Conservation (phyloP, 2,113 vertebrate genomes). For the Engraulis encrasicolus region DNA sequence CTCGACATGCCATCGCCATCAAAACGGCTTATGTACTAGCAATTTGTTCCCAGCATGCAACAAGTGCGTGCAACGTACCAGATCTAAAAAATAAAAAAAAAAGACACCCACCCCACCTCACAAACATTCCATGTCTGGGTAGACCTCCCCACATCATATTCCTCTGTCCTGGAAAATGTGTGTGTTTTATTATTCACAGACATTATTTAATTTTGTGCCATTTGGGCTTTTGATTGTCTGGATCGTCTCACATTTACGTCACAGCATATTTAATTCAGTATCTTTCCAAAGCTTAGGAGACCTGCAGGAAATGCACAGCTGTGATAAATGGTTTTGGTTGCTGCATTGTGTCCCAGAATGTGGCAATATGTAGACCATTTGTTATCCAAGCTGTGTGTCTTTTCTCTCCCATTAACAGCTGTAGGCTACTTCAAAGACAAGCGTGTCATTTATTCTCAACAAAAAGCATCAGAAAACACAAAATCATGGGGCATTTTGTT, state of each 20-base stretch:
- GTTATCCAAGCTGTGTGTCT: too few species aligned
- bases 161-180: background rate
- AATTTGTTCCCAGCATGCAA: conserved; percentile 17
- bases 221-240: background rate
- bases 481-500: background rate
- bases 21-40: conserved; percentile 9
- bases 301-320: too few species aligned
- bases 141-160: too few species aligned
- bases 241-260: background rate
- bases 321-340: too few species aligned
- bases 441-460: background rate
- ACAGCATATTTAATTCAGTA: too few species aligned
- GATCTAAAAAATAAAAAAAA: background rate
- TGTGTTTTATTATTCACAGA: background rate
- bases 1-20: conserved; percentile 30
- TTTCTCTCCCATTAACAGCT: background rate
- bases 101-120: background rate
- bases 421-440: background rate
- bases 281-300: too few species aligned
- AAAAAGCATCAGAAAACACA: background rate
- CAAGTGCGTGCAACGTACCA: background rate
- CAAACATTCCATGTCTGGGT: background rate
- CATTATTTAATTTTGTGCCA: background rate
- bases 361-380: too few species aligned
- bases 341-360: too few species aligned